Base-by-base conservation (phyloP, 2,797 vertebrate genomes). In the Allobates femoralis region DNA sequence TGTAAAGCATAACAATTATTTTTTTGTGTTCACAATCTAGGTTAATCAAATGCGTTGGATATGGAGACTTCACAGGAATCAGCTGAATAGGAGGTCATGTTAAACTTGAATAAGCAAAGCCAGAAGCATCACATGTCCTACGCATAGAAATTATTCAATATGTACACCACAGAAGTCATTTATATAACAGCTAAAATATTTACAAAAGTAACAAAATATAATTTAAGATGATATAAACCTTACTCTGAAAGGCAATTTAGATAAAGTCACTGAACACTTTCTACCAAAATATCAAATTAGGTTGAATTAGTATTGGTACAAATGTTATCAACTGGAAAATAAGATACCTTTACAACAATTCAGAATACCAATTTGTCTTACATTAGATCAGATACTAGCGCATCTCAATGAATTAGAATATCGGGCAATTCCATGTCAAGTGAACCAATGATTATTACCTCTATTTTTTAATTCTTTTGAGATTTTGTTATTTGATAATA, bases 41-140 rank as follows among this genome's bases (percentile, higher is more conserved):
- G 67, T 21, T 86, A 81, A 86, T 81, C 55, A n/a, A 56, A 86
- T 86, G 66, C 51, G 78, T 81, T 81, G 60, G 67, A 26, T 30
- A 81, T 60, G 56, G 55, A 79, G 85, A 60, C 84, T 80, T 73
- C 66, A 62, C 66, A 85, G 84, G 19, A 71, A 75, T 81, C 85
- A 86, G 77, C 85, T 86, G 85, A 86, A 55, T 53, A 64, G 23
- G 73, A 69, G 79, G 67, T 86, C 85, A 86, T 75, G 66, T 37
- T 80, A 79, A 80, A 85, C 62, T 69, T 71, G 51, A 85, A 80
- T 85, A 79, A 55, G 55, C 66, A 71, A 84, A 86, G 55, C 78
- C 85, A 80, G 41, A 86, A 86, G 67, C 67, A 86, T 86, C 85
- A 86, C 78, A 86, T 81, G 85, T 86, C 55, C 56, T 86, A 50